These are phyloP conservation scores for Xylocopa sonorina DNA, from an alignment of 1,140 invertebrate species.

Conservation along the genomic window DNA sequence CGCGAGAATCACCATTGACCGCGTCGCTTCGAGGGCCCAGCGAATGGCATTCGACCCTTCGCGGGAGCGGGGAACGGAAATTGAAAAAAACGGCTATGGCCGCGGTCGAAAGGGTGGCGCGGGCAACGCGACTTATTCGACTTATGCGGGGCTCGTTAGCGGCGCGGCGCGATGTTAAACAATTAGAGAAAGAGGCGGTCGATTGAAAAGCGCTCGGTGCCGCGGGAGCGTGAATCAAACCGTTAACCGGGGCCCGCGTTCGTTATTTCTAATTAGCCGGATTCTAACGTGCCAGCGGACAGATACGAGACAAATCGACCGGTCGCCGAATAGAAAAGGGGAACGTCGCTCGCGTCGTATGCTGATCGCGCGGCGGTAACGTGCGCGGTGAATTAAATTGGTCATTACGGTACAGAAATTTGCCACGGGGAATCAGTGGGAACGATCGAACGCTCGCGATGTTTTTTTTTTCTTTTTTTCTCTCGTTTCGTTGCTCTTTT, in stretches of 20 bases:
- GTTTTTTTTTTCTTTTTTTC: neutral
- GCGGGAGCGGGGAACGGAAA: neutral
- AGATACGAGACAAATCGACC: conserved; percentile 51
- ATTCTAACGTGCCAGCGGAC: conserved; percentile 58
- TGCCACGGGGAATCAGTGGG: neutral
- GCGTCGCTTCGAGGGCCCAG: neutral
- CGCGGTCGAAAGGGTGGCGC: conserved; percentile 8
- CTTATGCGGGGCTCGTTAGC: conserved; percentile 56
- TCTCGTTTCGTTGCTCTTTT: neutral
- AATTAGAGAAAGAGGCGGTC: conserved; percentile 53
- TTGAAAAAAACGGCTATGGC: neutral
- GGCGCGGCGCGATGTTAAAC: conserved; percentile 46
- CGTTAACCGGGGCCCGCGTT: conserved; percentile 57
- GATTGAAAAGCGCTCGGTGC: conserved; percentile 62
- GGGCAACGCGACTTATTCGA: conserved; percentile 39
- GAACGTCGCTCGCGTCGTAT: neutral
- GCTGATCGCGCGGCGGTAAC: conserved; percentile 8
- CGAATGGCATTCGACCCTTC: neutral
- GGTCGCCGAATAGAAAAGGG: conserved; percentile 22
- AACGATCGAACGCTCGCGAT: neutral
- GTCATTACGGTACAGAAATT: conserved; percentile 33
- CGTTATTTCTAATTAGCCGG: conserved; percentile 73
- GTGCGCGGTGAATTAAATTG: conserved; percentile 38
- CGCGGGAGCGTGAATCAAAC: conserved; percentile 71
- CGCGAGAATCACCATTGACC: neutral